phyloP scores from a whole-genome alignment of 2,113 vertebrate species.

The Myanophis thanlyinensis region DNA sequence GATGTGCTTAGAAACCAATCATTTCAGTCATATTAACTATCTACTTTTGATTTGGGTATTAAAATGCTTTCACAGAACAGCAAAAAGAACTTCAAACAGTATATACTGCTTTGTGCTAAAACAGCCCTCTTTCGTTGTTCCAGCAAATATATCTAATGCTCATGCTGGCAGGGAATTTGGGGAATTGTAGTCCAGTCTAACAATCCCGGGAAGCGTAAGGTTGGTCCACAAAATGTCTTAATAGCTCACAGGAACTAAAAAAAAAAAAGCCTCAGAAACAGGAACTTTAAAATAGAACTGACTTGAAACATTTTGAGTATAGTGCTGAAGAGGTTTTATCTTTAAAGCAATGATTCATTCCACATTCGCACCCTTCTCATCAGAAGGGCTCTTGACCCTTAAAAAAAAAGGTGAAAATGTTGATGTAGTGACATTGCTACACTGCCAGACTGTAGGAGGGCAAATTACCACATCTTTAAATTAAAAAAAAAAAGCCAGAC shows the following conservation, averaged over 20 bases:
- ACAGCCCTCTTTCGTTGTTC: not conserved
- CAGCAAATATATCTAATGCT: not conserved
- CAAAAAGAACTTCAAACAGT: conserved; percentile 16
- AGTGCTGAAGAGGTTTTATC: not conserved
- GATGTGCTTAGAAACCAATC: not conserved
- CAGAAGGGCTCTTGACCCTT: not conserved
- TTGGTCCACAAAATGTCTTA: conserved; percentile 13
- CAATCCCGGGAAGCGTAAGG: not conserved
- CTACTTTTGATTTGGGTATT: conserved; percentile 28
- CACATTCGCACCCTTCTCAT: not conserved
- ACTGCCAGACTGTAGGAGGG: not conserved
- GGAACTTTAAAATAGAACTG: conserved; percentile 4
- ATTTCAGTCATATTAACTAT: conserved; percentile 17
- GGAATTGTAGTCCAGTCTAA: not conserved
- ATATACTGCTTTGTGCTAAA: not conserved
- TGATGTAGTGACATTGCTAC: not conserved
- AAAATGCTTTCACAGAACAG: not conserved
- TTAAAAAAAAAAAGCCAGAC: not conserved
- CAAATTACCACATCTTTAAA: not conserved
- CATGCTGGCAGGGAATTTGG: not conserved
- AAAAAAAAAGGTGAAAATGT: not conserved
- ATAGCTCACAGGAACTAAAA: not conserved
- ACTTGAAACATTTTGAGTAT: not conserved
- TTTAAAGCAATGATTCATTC: not conserved
- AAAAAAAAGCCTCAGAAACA: not conserved